Conservation (phyloP, 37 sponge, comb jelly and placozoan species). For the Axinella damicornis region DNA sequence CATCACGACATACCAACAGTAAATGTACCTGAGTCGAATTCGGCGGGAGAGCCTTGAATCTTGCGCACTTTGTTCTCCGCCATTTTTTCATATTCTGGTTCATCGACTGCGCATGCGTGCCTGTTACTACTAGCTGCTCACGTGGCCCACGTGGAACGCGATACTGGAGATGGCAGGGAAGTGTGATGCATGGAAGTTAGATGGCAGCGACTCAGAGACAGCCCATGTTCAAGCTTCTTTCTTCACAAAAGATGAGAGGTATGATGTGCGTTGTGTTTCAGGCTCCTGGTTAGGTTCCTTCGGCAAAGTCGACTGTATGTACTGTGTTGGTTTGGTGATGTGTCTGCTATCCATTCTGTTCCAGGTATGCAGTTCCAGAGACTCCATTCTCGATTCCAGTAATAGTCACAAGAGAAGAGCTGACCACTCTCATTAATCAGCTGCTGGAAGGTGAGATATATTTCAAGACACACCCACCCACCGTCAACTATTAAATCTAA, state of each 20-base stretch:
- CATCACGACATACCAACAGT: neutral
- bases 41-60: neutral
- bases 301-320: too few species aligned
- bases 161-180: neutral
- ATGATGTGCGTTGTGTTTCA: neutral
- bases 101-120: constrained; percentile 63
- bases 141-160: neutral
- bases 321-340: too few species aligned
- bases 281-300: too few species aligned
- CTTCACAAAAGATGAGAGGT: constrained; percentile 39
- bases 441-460: constrained; percentile 25
- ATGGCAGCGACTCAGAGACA: constrained; percentile 11
- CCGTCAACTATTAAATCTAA: too few species aligned
- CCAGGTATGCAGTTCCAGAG: constrained; percentile 63
- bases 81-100: constrained; percentile 60
- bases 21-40: constrained; percentile 15
- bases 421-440: constrained; percentile 58
- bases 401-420: constrained; percentile 30
- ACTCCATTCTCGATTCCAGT: constrained; percentile 77
- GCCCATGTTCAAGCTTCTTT: constrained; percentile 62
- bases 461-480: too few species aligned
- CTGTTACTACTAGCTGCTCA: neutral
- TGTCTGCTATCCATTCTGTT: neutral
- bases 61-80: constrained; percentile 32
- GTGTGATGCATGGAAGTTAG: too few species aligned